Conservation (phyloP, 2,888 invertebrate genomes). For the Latrodectus hesperus region DNA sequence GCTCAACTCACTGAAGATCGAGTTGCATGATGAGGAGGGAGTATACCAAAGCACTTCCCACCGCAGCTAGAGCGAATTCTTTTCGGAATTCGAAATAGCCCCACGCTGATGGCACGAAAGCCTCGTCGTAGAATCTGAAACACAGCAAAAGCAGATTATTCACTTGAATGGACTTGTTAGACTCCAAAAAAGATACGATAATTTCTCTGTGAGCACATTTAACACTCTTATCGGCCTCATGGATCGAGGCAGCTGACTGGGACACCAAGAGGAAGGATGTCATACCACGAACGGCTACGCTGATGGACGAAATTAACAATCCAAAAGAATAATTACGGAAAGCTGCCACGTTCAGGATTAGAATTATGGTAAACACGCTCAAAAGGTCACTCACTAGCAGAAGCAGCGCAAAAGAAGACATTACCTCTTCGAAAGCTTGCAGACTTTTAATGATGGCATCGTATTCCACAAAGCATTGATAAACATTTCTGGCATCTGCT, state of each 20-base stretch:
- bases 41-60: neutral
- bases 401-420: neutral
- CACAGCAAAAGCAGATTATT: neutral
- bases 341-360: neutral
- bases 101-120: neutral
- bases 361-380: neutral
- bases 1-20: too few relatives aligned
- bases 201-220: neutral
- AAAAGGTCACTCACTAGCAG: neutral
- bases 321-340: neutral
- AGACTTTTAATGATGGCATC: neutral
- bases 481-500: neutral
- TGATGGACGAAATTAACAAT: neutral
- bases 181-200: neutral
- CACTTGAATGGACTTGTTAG: neutral
- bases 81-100: neutral
- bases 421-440: neutral
- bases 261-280: neutral
- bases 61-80: neutral
- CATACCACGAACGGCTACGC: neutral
- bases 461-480: neutral
- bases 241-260: neutral
- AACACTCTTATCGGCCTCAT: neutral
- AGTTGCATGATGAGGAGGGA: conserved; percentile 2
- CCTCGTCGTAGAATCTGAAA: neutral